Percentiles rank a stretch among this genome's conserved stretches.
phyloP scores from a whole-genome alignment of 2,888 invertebrate species.

The Fissipunctia ypsillon region DNA sequence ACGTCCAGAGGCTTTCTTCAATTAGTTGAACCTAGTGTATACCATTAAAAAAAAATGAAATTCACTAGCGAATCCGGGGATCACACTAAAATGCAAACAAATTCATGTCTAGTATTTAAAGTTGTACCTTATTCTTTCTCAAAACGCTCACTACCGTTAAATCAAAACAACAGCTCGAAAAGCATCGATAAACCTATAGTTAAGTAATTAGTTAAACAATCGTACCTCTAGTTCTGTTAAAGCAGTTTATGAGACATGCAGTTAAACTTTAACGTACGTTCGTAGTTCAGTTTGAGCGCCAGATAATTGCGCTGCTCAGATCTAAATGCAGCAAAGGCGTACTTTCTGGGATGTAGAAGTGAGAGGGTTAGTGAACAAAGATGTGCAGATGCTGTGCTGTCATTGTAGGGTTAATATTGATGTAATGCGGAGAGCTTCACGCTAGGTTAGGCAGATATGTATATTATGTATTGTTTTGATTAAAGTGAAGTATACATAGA shows the following conservation, averaged over 20 bases:
- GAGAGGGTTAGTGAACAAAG: conserved; percentile 16
- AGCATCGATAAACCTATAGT: conserved; percentile 51
- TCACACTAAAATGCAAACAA: background rate
- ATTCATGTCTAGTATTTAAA: background rate
- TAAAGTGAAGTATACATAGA: too few relatives aligned
- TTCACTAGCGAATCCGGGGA: background rate
- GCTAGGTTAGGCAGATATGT: too few relatives aligned
- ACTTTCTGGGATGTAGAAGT: conserved; percentile 26
- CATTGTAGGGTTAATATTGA: too few relatives aligned
- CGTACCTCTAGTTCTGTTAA: conserved; percentile 50
- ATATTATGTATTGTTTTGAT: too few relatives aligned
- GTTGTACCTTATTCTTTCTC: background rate
- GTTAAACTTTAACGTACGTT: conserved; percentile 61
- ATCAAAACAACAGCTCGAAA: conserved; percentile 22
- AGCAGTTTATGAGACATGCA: conserved; percentile 64
- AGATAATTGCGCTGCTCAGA: conserved; percentile 56
- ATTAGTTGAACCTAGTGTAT: background rate
- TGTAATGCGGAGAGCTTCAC: too few relatives aligned
- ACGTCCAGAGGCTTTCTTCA: background rate
- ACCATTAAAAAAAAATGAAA: background rate
- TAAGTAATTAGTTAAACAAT: conserved; percentile 61
- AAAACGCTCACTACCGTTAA: background rate
- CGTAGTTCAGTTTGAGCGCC: conserved; percentile 55
- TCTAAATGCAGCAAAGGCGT: conserved; percentile 42
- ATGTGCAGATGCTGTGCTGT: too few relatives aligned